Percentiles rank a stretch among this genome's conserved stretches.
These are phyloP conservation scores for Rhimphoctona megacephalus DNA, from an alignment of 2,888 invertebrate genomes.

Conservation along the genomic window DNA sequence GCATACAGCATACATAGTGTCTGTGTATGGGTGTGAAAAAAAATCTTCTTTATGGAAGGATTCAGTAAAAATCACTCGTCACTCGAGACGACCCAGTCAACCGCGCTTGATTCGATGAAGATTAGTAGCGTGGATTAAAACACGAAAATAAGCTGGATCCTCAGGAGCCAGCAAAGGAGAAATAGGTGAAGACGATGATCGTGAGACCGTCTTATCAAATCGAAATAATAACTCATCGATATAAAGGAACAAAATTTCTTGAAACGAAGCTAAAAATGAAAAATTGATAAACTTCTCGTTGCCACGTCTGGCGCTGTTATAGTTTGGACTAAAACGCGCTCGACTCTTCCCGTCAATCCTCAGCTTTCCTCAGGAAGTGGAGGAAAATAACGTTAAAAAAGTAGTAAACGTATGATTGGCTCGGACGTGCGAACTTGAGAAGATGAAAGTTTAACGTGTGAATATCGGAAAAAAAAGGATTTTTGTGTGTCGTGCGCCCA, in stretches of 20 bases:
- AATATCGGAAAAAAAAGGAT: neutral
- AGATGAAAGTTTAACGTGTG: no score
- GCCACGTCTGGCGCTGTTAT: conserved; percentile 14
- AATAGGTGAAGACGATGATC: conserved; percentile 22
- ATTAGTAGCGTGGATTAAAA: neutral
- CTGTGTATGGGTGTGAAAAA: neutral
- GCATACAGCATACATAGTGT: neutral
- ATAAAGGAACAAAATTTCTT: neutral
- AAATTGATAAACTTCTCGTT: conserved; percentile 9
- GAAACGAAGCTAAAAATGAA: neutral
- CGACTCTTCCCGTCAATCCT: conserved; percentile 3
- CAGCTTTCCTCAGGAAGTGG: neutral
- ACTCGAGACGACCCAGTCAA: conserved; percentile 59
- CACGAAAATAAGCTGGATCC: neutral
- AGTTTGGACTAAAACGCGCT: conserved; percentile 10
- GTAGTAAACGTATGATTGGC: neutral
- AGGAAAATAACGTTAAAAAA: neutral
- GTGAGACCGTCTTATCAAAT: conserved; percentile 26
- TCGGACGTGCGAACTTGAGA: conserved; percentile 6
- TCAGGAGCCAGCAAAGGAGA: no score
- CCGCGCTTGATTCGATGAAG: neutral
- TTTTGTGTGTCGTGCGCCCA: neutral
- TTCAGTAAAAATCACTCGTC: conserved; percentile 41
- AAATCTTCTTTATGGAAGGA: conserved; percentile 26
- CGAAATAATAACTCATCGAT: conserved; percentile 7